Evolutionary conservation across 2,888 invertebrate genomes (phyloP), one percentile per base, ranked within the genome.

Genomic region (Apamea anceps): DNA sequence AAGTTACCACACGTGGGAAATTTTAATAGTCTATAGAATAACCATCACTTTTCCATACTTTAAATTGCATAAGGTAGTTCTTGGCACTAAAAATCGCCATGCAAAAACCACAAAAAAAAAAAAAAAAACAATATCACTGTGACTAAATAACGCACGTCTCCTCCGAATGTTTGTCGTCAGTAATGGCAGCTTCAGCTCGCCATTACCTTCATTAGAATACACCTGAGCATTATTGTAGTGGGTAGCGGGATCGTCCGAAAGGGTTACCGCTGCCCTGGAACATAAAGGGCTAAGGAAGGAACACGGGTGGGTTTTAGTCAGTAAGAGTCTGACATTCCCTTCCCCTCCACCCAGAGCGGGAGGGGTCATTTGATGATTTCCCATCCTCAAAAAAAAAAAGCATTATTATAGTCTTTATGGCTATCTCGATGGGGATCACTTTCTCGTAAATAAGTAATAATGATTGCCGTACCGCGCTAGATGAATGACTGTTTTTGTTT

Each of bases 221-320:
- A 91, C 90, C 91, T 91, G 90, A 90, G 88, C 81, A 88, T 89
- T 91, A 91, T 90, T 90, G 91, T 90, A 88, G 84, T 88, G n/a
- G n/a, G n/a, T n/a, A n/a, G n/a, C n/a, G n/a, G n/a, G n/a, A n/a
- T n/a, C n/a, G n/a, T n/a, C n/a, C n/a, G n/a, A n/a, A n/a, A n/a
- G n/a, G n/a, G n/a, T n/a, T n/a, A n/a, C n/a, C n/a, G n/a, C n/a
- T n/a, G n/a, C n/a, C n/a, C n/a, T n/a, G n/a, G n/a, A n/a, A n/a
- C n/a, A n/a, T n/a, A n/a, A n/a, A n/a, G n/a, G n/a, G n/a, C n/a
- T n/a, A n/a, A n/a, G n/a, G n/a, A n/a, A n/a, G n/a, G n/a, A n/a
- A n/a, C n/a, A n/a, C n/a, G n/a, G n/a, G n/a, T n/a, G n/a, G n/a
- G n/a, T n/a, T n/a, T n/a, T n/a, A n/a, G n/a, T n/a, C n/a, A n/a